phyloP scores from a whole-genome alignment of 1,140 invertebrate genomes.

The Caenorhabditis latens region DNA sequence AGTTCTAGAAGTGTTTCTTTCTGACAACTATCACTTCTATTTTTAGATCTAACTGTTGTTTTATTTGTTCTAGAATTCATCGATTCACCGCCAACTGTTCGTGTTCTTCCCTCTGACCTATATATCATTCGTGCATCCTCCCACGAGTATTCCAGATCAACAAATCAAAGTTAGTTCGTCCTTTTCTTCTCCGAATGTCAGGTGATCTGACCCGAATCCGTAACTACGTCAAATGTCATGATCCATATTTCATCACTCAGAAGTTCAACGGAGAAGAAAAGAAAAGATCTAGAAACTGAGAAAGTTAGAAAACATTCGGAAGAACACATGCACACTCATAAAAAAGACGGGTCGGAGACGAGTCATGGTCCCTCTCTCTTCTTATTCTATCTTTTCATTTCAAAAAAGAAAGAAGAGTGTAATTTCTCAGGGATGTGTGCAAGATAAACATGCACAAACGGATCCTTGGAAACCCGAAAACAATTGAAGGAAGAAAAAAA shows the following conservation, averaged over 20 bases:
- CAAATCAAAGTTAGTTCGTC: constrained; percentile 23
- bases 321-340: constrained; percentile 30
- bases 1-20: no score
- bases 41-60: no score
- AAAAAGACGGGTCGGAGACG: constrained; percentile 39
- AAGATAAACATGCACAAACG: constrained; percentile 46
- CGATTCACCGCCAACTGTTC: background rate
- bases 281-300: background rate
- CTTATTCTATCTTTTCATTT: constrained; percentile 13
- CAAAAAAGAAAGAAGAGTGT: constrained; percentile 1
- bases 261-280: background rate
- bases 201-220: constrained; percentile 18
- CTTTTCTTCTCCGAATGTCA: constrained; percentile 9
- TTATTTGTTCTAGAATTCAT: background rate
- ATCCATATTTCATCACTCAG: constrained; percentile 23
- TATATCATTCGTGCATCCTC: background rate
- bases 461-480: constrained; percentile 16
- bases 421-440: constrained; percentile 38
- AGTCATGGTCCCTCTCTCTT: constrained; percentile 32
- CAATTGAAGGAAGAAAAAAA: background rate
- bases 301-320: background rate
- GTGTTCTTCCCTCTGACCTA: background rate
- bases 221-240: constrained; percentile 34
- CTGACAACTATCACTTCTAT: no score
- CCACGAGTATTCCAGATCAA: constrained; percentile 7